Evolutionary conservation across 1,140 invertebrate species (phyloP).

Genomic region (Panagrolaimus sp.): DNA sequence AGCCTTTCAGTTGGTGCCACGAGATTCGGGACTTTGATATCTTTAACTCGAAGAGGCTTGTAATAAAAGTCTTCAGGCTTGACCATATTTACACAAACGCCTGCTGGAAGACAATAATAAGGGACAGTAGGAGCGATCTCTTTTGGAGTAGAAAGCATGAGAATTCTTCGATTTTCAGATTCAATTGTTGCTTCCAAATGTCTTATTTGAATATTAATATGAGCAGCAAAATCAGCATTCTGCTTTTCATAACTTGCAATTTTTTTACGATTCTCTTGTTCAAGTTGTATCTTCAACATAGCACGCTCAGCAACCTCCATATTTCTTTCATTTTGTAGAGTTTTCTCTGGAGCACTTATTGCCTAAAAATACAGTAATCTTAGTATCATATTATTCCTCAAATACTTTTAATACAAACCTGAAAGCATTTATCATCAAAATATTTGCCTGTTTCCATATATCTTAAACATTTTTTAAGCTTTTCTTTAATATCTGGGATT

Average conservation of each 20-base stretch:
- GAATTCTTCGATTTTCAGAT: not conserved
- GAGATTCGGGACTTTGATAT: not conserved
- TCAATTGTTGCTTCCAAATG: not conserved
- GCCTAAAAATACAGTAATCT: not conserved
- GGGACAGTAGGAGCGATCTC: not conserved
- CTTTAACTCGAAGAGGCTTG: not conserved
- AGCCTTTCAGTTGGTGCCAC: not conserved
- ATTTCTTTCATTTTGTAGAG: not conserved
- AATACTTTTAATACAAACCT: no score
- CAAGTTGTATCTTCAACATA: not conserved
- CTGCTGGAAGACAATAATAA: not conserved
- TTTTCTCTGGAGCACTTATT: not conserved
- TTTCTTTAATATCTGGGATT: not conserved
- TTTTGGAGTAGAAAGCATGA: not conserved
- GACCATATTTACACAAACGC: not conserved
- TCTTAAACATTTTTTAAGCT: not conserved
- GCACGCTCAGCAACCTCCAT: not conserved
- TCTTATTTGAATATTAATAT: not conserved
- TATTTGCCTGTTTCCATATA: not conserved
- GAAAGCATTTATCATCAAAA: no score
- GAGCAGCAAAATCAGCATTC: not conserved
- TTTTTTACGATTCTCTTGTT: not conserved
- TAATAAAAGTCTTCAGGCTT: not conserved
- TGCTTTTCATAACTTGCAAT: slow-evolving; percentile 9
- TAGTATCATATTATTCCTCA: no score